These are phyloP conservation scores for Brassicogethes aeneus DNA, from an alignment of 2,888 invertebrate genomes.

Conservation along the genomic window DNA sequence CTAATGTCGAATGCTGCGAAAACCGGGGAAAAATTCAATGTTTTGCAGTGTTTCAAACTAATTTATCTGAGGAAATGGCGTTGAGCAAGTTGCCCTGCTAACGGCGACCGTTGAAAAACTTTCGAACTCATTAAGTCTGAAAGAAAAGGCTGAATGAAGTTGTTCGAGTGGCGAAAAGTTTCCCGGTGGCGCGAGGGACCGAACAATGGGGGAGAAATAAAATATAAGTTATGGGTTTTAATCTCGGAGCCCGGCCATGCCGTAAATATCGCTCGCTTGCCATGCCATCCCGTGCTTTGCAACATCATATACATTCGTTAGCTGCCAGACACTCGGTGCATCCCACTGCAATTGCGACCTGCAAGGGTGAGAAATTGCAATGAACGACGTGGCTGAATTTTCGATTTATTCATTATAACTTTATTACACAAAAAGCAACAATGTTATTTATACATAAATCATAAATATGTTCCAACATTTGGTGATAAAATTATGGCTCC, in stretches of 20 bases:
- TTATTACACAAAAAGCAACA: too few species aligned
- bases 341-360: slow-evolving; percentile 24
- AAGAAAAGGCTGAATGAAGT: slow-evolving; percentile 30
- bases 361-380: slow-evolving; percentile 22
- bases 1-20: not conserved
- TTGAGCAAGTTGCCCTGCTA: slow-evolving; percentile 18
- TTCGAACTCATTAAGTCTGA: slow-evolving; percentile 30
- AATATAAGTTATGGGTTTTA: slow-evolving; percentile 44
- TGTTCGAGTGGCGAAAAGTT: slow-evolving; percentile 26
- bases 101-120: slow-evolving; percentile 20
- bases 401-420: too few species aligned
- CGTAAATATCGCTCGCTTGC: slow-evolving; percentile 37
- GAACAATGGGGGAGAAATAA: slow-evolving; percentile 31
- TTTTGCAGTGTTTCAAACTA: slow-evolving; percentile 20
- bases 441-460: too few species aligned
- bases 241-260: slow-evolving; percentile 37
- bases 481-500: too few species aligned
- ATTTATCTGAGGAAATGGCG: slow-evolving; percentile 24
- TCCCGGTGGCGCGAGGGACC: slow-evolving; percentile 13
- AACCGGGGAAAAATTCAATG: slow-evolving; percentile 19
- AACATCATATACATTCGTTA: slow-evolving; percentile 36
- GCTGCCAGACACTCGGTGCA: slow-evolving; percentile 32
- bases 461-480: too few species aligned
- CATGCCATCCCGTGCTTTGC: slow-evolving; percentile 36
- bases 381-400: too few species aligned